These are phyloP conservation scores for Drosophila mulleri DNA, from an alignment of 2,888 invertebrate species.

Conservation along the genomic window DNA sequence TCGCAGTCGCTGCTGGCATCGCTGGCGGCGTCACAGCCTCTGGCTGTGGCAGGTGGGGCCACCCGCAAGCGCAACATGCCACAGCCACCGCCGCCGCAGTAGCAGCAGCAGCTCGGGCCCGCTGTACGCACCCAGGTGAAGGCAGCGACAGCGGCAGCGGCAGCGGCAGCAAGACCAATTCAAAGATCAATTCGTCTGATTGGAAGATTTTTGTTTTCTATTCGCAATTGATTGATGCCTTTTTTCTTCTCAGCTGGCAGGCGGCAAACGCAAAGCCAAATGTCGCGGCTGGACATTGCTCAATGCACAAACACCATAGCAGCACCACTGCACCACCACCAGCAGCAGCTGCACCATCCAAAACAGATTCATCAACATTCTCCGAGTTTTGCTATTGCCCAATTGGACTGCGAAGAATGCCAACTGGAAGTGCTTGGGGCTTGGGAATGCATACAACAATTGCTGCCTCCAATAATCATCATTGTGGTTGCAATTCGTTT, in stretches of 20 bases:
- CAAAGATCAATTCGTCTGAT: slow-evolving; percentile 70
- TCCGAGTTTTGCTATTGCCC: slow-evolving; percentile 18
- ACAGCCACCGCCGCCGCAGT: neutral
- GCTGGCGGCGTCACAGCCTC: slow-evolving; percentile 4
- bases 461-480: slow-evolving; percentile 21
- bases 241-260: slow-evolving; percentile 34
- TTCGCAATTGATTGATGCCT: slow-evolving; percentile 73
- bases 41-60: slow-evolving; percentile 45
- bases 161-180: slow-evolving; percentile 37
- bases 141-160: slow-evolving; percentile 3
- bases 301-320: neutral
- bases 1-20: neutral
- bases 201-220: slow-evolving; percentile 75
- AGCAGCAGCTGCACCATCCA: slow-evolving; percentile 3
- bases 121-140: slow-evolving; percentile 12
- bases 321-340: neutral
- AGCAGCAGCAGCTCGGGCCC: neutral
- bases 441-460: slow-evolving; percentile 27
- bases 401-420: slow-evolving; percentile 29
- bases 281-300: slow-evolving; percentile 55
- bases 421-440: slow-evolving; percentile 23
- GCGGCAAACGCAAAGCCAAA: slow-evolving; percentile 54
- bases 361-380: slow-evolving; percentile 15
- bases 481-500: slow-evolving; percentile 35
- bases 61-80: slow-evolving; percentile 60